phyloP scores from a whole-genome alignment of 2,113 vertebrate species.

The Orientallactaga bullata region DNA sequence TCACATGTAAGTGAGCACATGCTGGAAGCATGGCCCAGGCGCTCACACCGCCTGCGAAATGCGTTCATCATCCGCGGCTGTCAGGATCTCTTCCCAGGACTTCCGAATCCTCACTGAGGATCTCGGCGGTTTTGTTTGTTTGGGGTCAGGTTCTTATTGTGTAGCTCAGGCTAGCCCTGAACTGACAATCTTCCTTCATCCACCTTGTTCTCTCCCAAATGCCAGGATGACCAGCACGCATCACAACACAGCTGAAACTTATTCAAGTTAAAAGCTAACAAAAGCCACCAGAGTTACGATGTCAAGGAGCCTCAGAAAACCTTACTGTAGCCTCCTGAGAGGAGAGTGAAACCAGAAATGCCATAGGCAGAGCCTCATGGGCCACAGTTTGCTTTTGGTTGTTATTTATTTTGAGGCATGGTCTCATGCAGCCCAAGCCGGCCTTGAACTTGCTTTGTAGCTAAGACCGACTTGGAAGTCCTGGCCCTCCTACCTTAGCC shows the following conservation, averaged over 20 bases:
- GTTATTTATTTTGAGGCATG: no score
- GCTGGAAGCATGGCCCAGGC: background rate
- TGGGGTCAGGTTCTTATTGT: background rate
- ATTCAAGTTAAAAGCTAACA: background rate
- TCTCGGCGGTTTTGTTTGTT: background rate
- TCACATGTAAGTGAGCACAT: background rate
- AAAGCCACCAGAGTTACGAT: background rate
- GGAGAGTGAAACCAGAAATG: background rate
- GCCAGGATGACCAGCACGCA: background rate
- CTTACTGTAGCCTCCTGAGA: background rate
- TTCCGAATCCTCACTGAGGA: background rate
- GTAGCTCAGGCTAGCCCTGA: background rate
- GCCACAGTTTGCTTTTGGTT: background rate
- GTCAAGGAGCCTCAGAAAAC: background rate
- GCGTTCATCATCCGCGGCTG: background rate
- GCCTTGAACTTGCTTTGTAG: background rate
- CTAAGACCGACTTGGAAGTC: no score
- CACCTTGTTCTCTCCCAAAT: background rate
- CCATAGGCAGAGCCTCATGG: background rate
- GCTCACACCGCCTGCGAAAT: background rate
- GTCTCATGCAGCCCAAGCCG: background rate
- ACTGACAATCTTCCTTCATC: no score
- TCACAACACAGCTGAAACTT: background rate
- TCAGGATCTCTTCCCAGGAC: background rate
- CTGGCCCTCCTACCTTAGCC: background rate